phyloP scores from a whole-genome alignment of 2,113 vertebrate species.

The Cryptomyrus ogoouensis region DNA sequence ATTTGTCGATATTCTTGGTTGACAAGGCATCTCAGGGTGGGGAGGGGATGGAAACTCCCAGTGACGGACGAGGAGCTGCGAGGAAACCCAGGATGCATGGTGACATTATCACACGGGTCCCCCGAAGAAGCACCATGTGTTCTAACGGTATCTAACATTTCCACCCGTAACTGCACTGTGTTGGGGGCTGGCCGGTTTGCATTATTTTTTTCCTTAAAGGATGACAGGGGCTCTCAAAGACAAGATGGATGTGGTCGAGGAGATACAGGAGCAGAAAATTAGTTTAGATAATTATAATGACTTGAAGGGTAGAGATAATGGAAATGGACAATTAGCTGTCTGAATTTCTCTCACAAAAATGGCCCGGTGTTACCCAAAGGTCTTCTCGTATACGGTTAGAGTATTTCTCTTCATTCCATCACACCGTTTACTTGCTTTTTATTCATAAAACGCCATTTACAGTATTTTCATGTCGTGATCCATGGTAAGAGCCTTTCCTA shows the following conservation, averaged over 20 bases:
- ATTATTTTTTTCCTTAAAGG: not conserved
- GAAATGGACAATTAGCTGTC: not conserved
- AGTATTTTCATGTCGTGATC: not conserved
- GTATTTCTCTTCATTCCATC: not conserved
- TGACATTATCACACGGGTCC: not conserved
- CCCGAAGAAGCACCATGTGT: not conserved
- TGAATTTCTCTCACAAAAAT: not conserved
- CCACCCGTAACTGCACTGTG: not conserved
- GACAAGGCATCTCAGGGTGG: not conserved
- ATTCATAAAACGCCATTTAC: not conserved
- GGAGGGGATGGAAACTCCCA: not conserved
- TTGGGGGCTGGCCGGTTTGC: not conserved
- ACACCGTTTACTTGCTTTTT: not conserved
- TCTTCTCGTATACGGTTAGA: not conserved
- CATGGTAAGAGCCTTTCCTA: not conserved
- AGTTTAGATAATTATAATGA: not conserved
- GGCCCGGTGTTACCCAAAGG: not conserved
- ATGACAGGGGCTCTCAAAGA: not conserved
- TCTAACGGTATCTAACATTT: no score
- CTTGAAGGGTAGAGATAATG: not conserved
- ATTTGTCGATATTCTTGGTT: not conserved
- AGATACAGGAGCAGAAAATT: not conserved
- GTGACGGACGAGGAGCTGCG: not conserved
- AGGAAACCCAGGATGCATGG: not conserved
- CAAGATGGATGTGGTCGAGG: not conserved